Conservation (phyloP, 2,797 vertebrate species). For the Chelonia mydas region DNA sequence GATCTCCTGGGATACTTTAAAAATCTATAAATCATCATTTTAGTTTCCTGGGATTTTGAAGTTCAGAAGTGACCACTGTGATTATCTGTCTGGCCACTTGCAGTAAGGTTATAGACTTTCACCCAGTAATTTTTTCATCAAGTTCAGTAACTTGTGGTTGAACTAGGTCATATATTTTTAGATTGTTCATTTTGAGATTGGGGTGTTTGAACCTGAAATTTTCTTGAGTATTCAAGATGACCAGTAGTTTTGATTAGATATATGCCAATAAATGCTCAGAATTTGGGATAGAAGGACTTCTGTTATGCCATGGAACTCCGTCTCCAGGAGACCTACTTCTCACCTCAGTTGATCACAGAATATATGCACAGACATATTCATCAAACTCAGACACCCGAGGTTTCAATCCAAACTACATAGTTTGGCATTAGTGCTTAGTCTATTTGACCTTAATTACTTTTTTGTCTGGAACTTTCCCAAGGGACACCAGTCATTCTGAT, state of each 20-base stretch:
- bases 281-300: constrained; percentile 27
- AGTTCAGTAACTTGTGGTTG: not conserved
- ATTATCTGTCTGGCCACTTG: not conserved
- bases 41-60: not conserved
- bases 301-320: not conserved
- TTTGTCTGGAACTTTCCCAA: not conserved
- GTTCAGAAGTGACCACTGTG: not conserved
- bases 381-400: not conserved
- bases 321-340: not conserved
- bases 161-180: not conserved
- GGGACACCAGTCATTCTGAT: not conserved
- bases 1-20: not conserved
- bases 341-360: constrained; percentile 1
- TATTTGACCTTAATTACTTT: not conserved
- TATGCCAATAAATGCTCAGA: constrained; percentile 17
- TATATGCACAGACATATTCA: not conserved
- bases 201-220: constrained; percentile 45
- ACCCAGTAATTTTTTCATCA: not conserved
- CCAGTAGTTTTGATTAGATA: constrained; percentile 34
- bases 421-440: not conserved
- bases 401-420: constrained; percentile 5
- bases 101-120: not conserved
- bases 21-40: no score
- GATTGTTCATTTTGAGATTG: constrained; percentile 36
- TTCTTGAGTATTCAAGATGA: constrained; percentile 47